A percentile compares a stretch with the other conserved stretches of the same genome.
Conservation (phyloP, 2,888 invertebrate species). For the Opisthograptis luteolata region DNA sequence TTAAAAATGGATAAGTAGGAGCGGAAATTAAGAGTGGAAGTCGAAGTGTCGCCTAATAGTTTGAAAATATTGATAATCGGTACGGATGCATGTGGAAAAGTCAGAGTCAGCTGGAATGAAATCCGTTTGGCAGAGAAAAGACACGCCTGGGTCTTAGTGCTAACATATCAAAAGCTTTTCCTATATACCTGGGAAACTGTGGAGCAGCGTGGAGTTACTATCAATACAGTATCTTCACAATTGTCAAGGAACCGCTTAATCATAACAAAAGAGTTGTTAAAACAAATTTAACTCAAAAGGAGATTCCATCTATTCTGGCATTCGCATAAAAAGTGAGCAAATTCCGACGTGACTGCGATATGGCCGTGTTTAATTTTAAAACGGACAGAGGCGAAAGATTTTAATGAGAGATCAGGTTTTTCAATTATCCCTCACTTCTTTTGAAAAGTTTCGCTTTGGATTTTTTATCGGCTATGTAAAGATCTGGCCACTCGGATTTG, state of each 20-base stretch:
- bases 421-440: conserved; percentile 77
- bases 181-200: no score
- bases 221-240: neutral
- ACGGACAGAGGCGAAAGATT: conserved; percentile 76
- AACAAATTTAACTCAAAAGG: conserved; percentile 18
- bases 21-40: no score
- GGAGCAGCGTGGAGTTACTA: no score
- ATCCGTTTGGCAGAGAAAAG: no score
- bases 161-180: no score
- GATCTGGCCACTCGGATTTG: conserved; percentile 21
- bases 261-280: conserved; percentile 21
- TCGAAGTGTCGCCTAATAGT: no score
- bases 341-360: conserved; percentile 75
- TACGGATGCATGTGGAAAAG: no score
- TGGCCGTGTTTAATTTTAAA: conserved; percentile 73
- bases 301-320: conserved; percentile 42
- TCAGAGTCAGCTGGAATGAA: no score
- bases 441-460: conserved; percentile 65
- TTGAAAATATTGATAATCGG: no score
- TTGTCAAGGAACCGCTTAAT: conserved; percentile 10
- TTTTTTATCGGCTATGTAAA: conserved; percentile 53
- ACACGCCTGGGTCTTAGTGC: no score
- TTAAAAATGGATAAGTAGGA: no score
- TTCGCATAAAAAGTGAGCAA: conserved; percentile 59
- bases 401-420: conserved; percentile 83